Evolutionary conservation across 2,113 vertebrate species (phyloP), one percentile per base, ranked within the genome.

Genomic region (Galemys pyrenaicus): DNA sequence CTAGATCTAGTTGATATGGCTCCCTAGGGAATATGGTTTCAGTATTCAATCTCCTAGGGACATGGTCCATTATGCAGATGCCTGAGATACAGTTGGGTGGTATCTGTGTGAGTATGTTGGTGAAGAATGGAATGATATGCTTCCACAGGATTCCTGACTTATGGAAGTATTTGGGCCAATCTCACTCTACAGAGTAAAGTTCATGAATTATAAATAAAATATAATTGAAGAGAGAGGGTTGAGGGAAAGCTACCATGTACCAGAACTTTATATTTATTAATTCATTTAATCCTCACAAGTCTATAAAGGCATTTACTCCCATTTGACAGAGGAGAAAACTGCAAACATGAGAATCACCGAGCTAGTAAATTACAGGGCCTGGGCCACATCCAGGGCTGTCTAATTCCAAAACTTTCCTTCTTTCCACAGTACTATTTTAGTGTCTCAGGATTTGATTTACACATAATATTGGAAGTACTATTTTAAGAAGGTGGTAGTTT

Each of bases 191-290:
- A 74, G 56, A 62, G 56, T 67, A 70, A 93, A 84, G 44, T 51
- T 81, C 54, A 77, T 75, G 20, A 91, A 49, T 91, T 91, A 51
- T 20, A 64, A 93, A n/a, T 64, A n/a, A 92, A 80, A 73, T 44
- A 71, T 24, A 88, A 67, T 17, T 60, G 44, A 56, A 51, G 6
- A 62, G 24, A 5, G 32, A 5, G 26, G 44, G 3, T 49, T 32
- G 24, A 30, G 26, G 12, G 24, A 64, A 82, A 71, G 16, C 15
- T 17, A 51, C 28, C 71, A 51, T 16, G 64, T 41, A 9, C n/a
- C 12, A 82, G 68, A 73, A 4, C 20, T 70, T 68, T 28, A 10
- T 75, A 46, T 75, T 85, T 74, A 71, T 75, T 62, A 30, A 89
- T 70, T 74, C 5, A 22, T 74, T 24, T 74, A 64, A 70, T 81